A percentile compares a stretch with the other conserved stretches of the same genome.
phyloP scores from a whole-genome alignment of 2,797 vertebrate species.

The Epinephelus awoara region DNA sequence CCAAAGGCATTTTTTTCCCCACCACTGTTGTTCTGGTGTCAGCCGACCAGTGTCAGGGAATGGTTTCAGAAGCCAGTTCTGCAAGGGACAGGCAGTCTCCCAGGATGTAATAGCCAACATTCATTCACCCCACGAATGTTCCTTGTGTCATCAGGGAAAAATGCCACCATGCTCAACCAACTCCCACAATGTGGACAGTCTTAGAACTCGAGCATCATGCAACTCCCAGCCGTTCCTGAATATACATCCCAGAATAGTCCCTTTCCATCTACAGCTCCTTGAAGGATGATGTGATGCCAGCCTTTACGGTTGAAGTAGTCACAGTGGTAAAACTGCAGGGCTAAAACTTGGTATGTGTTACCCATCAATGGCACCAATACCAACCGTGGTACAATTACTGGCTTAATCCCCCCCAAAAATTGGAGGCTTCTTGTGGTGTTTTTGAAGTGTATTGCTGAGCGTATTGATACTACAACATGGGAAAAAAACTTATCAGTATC shows the following conservation, averaged over 20 bases:
- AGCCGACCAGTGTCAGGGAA: not conserved
- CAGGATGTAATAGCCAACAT: not conserved
- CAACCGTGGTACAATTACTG: no score
- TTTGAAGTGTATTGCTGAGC: no score
- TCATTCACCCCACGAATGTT: not conserved
- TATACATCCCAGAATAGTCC: no score
- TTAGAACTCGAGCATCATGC: not conserved
- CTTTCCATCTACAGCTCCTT: not conserved
- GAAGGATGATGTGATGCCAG: not conserved
- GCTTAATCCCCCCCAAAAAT: no score
- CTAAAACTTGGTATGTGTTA: not conserved
- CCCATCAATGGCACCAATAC: not conserved
- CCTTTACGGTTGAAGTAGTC: not conserved
- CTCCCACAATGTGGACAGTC: not conserved
- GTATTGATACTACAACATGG: no score
- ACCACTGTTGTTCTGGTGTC: no score
- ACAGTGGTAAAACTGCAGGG: not conserved
- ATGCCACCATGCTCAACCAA: not conserved
- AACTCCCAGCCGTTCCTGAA: no score
- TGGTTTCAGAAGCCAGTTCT: not conserved
- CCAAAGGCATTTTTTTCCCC: no score
- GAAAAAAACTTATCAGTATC: no score
- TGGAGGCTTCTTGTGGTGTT: no score
- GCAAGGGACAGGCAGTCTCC: not conserved
- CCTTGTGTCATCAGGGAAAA: not conserved